Base-by-base conservation (phyloP, 2,113 vertebrate genomes). In the Spermophilus dauricus region DNA sequence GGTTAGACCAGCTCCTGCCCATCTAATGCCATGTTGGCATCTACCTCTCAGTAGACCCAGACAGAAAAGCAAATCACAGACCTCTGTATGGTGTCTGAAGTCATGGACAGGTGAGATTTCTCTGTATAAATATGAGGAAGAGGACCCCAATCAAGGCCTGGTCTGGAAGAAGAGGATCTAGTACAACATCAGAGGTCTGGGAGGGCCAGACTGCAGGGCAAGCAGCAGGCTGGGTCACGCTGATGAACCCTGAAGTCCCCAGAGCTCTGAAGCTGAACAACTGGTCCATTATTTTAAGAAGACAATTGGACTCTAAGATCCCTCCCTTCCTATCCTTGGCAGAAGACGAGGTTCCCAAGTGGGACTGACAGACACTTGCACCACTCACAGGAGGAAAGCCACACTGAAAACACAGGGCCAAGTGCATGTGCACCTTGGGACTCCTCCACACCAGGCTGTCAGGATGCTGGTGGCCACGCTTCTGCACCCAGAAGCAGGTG, bases 181-280 rank as follows among this genome's bases (percentile, higher is more conserved):
- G 9, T 0, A 7, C 24, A 37, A 86, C 78, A 37, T 30, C n/a
- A 22, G n/a, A 63, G n/a, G 16, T 26, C 10, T 11, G 8, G 20
- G 24, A 5, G 22, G 18, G 1, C 1, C 12, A 24, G 12, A 7
- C 12, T 12, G 5, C 4, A 14, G 5, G 28, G 22, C 17, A 51
- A 10, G 34, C n/a, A 37, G 34, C 14, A 5, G 26, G 26, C 42
- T 86, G n/a, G 32, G 28, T 61, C 69, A 3, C 1, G 14, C 14
- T 4, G 7, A 28, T 32, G 70, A 13, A 34, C 32, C 16, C 75
- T 5, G 42, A 53, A 32, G 13, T 30, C 32, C n/a, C 16, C 26
- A n/a, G 45, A 26, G 56, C 39, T 61, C 70, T 53, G 39, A 67
- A 34, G 53, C 14, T 48, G 37, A 61, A 58, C 4, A 14, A 12